phyloP scores from a whole-genome alignment of 1,140 invertebrate genomes.

The Gyrodactylus bullatarudis region DNA sequence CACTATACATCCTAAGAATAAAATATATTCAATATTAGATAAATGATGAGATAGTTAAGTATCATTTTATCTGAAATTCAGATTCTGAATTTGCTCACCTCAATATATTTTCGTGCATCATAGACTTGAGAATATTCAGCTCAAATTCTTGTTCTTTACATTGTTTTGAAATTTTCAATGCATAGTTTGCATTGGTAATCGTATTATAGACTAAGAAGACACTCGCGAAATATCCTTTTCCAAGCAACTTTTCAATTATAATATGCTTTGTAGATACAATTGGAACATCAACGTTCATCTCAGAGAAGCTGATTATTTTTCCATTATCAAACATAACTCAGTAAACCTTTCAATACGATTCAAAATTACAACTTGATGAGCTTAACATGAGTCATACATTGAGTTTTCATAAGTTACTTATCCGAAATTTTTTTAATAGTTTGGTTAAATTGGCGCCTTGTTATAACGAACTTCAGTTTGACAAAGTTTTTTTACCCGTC shows the following conservation, averaged over 20 bases:
- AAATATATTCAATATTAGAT: background rate
- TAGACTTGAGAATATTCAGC: background rate
- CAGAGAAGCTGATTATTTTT: background rate
- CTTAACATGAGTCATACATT: background rate
- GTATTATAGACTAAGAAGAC: background rate
- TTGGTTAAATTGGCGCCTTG: no score
- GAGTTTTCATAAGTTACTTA: background rate
- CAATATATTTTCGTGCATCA: background rate
- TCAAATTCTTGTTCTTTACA: background rate
- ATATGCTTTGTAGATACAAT: background rate
- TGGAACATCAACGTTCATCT: background rate
- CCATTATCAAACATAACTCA: background rate
- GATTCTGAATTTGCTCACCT: background rate
- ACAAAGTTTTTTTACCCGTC: no score
- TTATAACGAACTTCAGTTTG: no score
- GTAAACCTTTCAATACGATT: background rate
- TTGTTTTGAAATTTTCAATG: background rate
- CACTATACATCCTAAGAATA: background rate
- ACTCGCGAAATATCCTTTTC: background rate
- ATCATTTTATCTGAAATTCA: background rate
- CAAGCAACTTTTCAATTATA: background rate
- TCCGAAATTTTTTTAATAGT: background rate
- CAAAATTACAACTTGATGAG: background rate
- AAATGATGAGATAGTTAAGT: background rate
- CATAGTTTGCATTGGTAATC: background rate